Conservation (phyloP, 2,113 vertebrate species). For the Heloderma charlesbogerti region DNA sequence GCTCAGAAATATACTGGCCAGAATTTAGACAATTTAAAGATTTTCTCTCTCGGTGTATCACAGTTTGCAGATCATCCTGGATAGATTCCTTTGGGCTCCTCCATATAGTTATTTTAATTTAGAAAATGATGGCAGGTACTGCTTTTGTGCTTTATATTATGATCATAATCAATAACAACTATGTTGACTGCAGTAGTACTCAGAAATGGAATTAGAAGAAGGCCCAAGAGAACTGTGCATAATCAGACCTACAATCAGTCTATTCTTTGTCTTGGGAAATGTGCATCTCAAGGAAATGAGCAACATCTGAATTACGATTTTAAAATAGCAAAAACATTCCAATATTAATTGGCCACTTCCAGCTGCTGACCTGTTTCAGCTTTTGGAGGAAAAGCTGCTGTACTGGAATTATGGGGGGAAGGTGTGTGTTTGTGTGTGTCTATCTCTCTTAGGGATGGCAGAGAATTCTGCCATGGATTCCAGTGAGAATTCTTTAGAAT, state of each 20-base stretch:
- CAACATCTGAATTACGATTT: not conserved
- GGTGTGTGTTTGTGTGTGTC: not conserved
- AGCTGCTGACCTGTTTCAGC: not conserved
- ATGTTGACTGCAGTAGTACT: not conserved
- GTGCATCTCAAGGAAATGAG: not conserved
- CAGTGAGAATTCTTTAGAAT: too few species aligned
- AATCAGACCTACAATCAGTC: not conserved
- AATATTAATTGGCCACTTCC: not conserved
- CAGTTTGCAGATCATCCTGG: not conserved
- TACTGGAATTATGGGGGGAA: not conserved
- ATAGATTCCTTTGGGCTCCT: conserved; percentile 1
- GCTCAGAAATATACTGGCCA: too few species aligned
- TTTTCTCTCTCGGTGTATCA: not conserved
- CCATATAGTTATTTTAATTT: not conserved
- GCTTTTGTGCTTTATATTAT: not conserved
- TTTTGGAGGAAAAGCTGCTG: not conserved
- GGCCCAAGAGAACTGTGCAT: not conserved
- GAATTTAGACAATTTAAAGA: conserved; percentile 29
- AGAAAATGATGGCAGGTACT: not conserved
- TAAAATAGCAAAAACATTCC: not conserved
- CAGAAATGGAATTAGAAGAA: not conserved
- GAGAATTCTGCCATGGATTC: too few species aligned
- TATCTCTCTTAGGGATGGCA: too few species aligned
- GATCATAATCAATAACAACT: conserved; percentile 1
- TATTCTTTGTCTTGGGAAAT: not conserved